These are phyloP conservation scores for Aeoliscus strigatus DNA, from an alignment of 2,797 vertebrate genomes.

Conservation along the genomic window DNA sequence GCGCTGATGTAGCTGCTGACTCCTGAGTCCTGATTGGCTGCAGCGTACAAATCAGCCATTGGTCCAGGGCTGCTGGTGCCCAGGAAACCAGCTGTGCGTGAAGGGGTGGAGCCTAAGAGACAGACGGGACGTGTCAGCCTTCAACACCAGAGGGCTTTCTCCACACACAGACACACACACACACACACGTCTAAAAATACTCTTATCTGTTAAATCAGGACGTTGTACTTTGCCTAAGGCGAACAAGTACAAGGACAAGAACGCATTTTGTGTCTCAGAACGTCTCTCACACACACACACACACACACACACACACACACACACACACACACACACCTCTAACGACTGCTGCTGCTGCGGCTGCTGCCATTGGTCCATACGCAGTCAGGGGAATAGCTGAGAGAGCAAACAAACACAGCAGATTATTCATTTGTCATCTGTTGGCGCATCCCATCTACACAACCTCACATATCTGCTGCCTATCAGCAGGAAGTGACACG, in stretches of 20 bases:
- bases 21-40: slow-evolving; percentile 95
- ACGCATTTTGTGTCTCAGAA: slow-evolving; percentile 10
- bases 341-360: slow-evolving; percentile 87
- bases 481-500: too few species aligned
- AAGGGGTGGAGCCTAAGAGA: slow-evolving; percentile 84
- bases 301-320: slow-evolving; percentile 8
- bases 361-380: slow-evolving; percentile 93
- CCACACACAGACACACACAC: slow-evolving; percentile 8
- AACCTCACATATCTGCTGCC: too few species aligned
- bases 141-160: slow-evolving; percentile 26
- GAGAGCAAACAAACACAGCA: slow-evolving; percentile 34
- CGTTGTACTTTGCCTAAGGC: slow-evolving; percentile 21
- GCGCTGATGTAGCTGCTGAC: slow-evolving; percentile 96
- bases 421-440: slow-evolving; percentile 19
- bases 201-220: slow-evolving; percentile 44
- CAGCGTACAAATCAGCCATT: slow-evolving; percentile 94
- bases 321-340: slow-evolving; percentile 74
- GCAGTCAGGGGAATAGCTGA: slow-evolving; percentile 94
- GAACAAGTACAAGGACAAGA: slow-evolving; percentile 13
- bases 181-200: slow-evolving; percentile 49
- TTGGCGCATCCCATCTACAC: too few species aligned
- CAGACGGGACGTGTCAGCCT: slow-evolving; percentile 30
- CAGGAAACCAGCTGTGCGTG: slow-evolving; percentile 92
- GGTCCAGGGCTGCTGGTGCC: slow-evolving; percentile 95
- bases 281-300: background rate